Conservation (phyloP, 2,888 invertebrate genomes). For the Orthosia gracilis region DNA sequence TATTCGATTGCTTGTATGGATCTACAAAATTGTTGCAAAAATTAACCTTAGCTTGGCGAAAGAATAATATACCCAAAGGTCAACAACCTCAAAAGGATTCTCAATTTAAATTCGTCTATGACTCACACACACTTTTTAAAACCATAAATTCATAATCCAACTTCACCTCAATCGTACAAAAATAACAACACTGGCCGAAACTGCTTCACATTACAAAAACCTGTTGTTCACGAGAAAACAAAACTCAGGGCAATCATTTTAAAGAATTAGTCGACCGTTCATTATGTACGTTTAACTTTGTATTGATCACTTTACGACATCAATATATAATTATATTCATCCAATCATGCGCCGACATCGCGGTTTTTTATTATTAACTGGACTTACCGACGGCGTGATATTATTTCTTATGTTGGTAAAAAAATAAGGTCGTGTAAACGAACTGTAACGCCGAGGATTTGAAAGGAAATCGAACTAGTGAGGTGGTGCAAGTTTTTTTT, state of each 20-base stretch:
- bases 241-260: constrained; percentile 64
- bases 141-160: constrained; percentile 48
- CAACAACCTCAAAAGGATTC: constrained; percentile 51
- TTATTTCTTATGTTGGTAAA: constrained; percentile 58
- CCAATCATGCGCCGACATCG: constrained; percentile 69
- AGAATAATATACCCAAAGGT: constrained; percentile 11
- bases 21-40: background rate
- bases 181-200: constrained; percentile 40
- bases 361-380: constrained; percentile 69
- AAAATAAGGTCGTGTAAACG: constrained; percentile 56
- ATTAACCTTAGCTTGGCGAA: background rate
- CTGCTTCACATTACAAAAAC: constrained; percentile 47
- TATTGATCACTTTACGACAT: constrained; percentile 70
- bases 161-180: constrained; percentile 40
- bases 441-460: constrained; percentile 43
- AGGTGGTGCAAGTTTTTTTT: constrained; percentile 14
- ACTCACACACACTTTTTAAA: constrained; percentile 35
- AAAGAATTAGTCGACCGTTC: constrained; percentile 66
- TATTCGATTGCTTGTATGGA: background rate
- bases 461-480: constrained; percentile 32
- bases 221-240: constrained; percentile 56
- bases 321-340: constrained; percentile 70
- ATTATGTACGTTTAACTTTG: constrained; percentile 70
- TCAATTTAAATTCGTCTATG: constrained; percentile 53
- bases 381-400: constrained; percentile 62